Evolutionary conservation across 1,140 invertebrate genomes (phyloP), one percentile per base, ranked within the genome.

Genomic region (Drosophila seguyi): DNA sequence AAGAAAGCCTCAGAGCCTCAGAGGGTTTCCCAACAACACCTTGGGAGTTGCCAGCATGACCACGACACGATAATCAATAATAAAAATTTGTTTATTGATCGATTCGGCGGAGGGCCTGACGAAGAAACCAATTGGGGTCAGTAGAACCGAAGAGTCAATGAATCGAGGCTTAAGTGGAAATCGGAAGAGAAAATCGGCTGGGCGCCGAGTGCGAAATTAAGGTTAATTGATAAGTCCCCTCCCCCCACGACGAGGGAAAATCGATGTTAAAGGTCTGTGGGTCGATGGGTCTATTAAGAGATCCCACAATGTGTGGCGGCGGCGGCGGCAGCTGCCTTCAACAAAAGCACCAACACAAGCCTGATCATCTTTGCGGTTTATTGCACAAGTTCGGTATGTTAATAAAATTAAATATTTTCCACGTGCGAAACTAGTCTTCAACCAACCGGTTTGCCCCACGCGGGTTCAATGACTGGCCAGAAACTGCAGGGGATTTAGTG

Each of bases 121-220:
- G 59, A 56, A 53, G 59, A 56, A 53, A 34, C 25, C 79, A 73
- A 87, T 87, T 88, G 63, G 50, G 84, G 76, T 78, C 83, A 77
- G 27, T 44, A 38, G 66, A 71, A 71, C 36, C 20, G 29, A 20
- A 6, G 18, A 53, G 20, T 53, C 20, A 22, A 16, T 31, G 66
- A 50, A 72, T 72, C 22, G 38, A 5, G 47, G 61, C 62, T 68
- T 69, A 67, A 68, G 65, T 68, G 65, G 45, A 63, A 65, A 62
- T 52, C 71, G 44, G 31, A 50, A 41, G 44, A 55, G 31, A 73
- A 74, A 61, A 61, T 53, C 57, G 45, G 45, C 41, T 55, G 34
- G 80, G 63, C 67, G 84, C 83, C 84, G 69, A 62, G 36, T 77
- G 66, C 72, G 29, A 77, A 77, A 87, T 83, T 87, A 71, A 67